A percentile compares a stretch with the other conserved stretches of the same genome.
These are phyloP conservation scores for Mesocentrotus franciscanus DNA, from an alignment of 53 echinoderm and acorn worm genomes.

Conservation along the genomic window DNA sequence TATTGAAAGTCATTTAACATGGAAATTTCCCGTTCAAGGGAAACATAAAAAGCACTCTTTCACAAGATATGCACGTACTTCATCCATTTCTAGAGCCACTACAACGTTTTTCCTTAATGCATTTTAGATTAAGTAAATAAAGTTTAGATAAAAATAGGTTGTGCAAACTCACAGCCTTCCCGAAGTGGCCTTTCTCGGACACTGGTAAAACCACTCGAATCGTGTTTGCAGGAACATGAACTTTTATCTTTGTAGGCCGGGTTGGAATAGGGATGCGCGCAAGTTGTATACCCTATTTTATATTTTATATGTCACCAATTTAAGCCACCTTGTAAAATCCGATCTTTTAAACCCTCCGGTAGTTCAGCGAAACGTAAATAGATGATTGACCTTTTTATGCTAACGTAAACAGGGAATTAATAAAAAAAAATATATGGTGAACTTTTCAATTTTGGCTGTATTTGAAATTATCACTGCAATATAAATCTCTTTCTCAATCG, in stretches of 20 bases:
- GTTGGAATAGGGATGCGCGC: background rate
- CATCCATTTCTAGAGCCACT: background rate
- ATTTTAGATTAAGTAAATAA: background rate
- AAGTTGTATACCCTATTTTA: background rate
- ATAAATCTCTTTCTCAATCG: background rate
- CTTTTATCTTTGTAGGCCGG: background rate
- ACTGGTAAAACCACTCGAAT: slow-evolving; percentile 3
- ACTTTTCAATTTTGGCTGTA: too few relatives aligned
- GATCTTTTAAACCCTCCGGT: background rate
- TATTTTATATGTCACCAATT: background rate
- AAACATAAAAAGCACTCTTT: background rate
- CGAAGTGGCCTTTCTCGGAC: background rate
- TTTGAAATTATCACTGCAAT: background rate
- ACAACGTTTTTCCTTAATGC: background rate
- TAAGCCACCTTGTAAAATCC: background rate
- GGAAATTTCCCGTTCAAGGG: too few relatives aligned
- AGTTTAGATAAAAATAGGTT: slow-evolving; percentile 10
- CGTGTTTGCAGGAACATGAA: slow-evolving; percentile 1
- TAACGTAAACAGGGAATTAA: background rate
- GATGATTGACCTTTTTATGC: background rate
- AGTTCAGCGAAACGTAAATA: background rate
- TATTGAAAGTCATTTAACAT: too few relatives aligned
- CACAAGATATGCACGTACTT: background rate
- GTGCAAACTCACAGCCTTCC: background rate
- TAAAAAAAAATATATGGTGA: too few relatives aligned